Percentiles rank a stretch among this genome's conserved stretches.
Evolutionary conservation across 2,113 vertebrate species (phyloP).

Genomic region (Bungarus multicinctus): DNA sequence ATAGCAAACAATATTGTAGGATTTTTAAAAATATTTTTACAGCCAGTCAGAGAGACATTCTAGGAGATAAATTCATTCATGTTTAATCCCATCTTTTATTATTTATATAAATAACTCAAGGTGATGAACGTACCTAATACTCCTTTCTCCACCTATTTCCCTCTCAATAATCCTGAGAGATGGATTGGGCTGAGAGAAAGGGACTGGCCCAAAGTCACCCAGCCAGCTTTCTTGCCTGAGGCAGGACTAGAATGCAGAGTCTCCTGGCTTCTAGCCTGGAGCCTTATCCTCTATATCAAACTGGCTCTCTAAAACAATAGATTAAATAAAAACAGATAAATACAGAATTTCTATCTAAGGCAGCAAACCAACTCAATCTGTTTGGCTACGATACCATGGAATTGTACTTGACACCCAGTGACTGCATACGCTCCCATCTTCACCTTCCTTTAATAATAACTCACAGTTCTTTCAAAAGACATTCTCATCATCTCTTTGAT

Average conservation of each 20-base stretch:
- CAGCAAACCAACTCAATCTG: neutral
- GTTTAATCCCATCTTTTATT: neutral
- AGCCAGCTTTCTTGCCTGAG: neutral
- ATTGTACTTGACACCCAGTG: neutral
- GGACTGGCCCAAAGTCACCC: neutral
- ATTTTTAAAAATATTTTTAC: neutral
- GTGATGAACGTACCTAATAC: neutral
- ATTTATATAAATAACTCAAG: neutral
- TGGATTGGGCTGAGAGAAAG: neutral
- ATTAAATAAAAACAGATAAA: neutral
- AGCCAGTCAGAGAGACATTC: neutral
- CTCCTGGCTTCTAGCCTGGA: neutral
- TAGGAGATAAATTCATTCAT: neutral
- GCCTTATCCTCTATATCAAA: neutral
- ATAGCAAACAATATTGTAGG: neutral
- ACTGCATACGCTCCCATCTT: neutral
- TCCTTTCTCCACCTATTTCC: neutral
- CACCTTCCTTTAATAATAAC: neutral
- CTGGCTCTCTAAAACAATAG: neutral
- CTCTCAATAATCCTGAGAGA: neutral
- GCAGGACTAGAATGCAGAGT: neutral
- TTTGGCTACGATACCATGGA: neutral
- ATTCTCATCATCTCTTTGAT: neutral
- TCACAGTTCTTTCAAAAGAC: neutral
- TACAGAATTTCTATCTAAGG: neutral